Percentiles rank a stretch among this genome's conserved stretches.
Evolutionary conservation across 2,113 vertebrate genomes (phyloP).

Genomic region (Syngnathoides biaculeatus): DNA sequence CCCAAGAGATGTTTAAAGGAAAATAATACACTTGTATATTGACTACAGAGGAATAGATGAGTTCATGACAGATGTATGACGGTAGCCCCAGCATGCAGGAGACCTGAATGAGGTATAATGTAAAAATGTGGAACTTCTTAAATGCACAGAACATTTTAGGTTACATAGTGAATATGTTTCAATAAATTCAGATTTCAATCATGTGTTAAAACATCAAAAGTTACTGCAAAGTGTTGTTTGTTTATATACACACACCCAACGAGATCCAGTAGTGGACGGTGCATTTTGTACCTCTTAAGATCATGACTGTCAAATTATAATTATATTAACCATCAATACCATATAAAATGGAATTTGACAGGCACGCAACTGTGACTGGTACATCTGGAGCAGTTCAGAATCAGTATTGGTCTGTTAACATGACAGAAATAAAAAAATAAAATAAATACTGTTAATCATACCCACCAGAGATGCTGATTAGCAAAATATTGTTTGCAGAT

Average conservation of each 20-base stretch:
- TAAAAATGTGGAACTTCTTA: constrained; percentile 6
- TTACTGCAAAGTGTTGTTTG: background rate
- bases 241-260: background rate
- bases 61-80: background rate
- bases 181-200: constrained; percentile 21
- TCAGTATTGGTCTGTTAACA: too few relatives aligned
- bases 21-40: constrained; percentile 39
- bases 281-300: background rate
- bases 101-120: constrained; percentile 1
- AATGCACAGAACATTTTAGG: constrained; percentile 25
- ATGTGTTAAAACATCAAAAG: background rate
- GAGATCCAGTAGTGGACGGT: background rate
- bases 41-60: constrained; percentile 12
- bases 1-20: constrained; percentile 16
- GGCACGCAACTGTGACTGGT: too few relatives aligned
- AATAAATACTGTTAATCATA: too few relatives aligned
- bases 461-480: too few relatives aligned
- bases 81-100: constrained; percentile 16
- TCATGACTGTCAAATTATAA: too few relatives aligned
- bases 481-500: too few relatives aligned
- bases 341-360: too few relatives aligned
- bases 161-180: constrained; percentile 33
- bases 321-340: too few relatives aligned
- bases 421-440: too few relatives aligned
- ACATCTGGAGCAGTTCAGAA: too few relatives aligned